Evolutionary conservation across 2,888 invertebrate genomes (phyloP).

Genomic region (Onthophagus sagittarius): DNA sequence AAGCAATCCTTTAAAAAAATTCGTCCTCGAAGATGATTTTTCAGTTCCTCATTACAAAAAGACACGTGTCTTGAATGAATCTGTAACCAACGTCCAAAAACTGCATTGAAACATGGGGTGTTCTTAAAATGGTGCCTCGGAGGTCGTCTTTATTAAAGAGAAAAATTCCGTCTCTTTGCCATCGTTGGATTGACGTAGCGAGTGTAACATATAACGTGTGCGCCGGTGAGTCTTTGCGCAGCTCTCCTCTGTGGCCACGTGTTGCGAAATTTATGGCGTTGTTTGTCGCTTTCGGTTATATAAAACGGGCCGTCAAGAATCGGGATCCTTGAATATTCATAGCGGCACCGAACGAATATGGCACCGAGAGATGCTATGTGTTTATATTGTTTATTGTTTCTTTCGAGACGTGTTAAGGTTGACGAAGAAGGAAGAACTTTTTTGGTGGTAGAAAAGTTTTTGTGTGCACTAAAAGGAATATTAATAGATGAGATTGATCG

Average conservation of each 20-base stretch:
- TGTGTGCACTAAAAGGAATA: neutral
- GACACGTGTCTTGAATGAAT: neutral
- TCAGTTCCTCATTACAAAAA: neutral
- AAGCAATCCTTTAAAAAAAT: too few relatives aligned
- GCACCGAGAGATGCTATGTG: slow-evolving; percentile 14
- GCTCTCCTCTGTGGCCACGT: slow-evolving; percentile 12
- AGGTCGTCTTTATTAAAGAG: neutral
- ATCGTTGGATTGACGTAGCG: neutral
- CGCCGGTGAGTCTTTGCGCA: neutral
- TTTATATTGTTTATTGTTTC: slow-evolving; percentile 24
- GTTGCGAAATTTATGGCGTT: slow-evolving; percentile 25
- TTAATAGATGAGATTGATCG: neutral
- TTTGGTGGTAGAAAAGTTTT: neutral
- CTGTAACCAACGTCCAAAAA: neutral
- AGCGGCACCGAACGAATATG: slow-evolving; percentile 23
- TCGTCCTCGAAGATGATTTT: neutral
- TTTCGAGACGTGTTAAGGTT: neutral
- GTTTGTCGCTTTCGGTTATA: slow-evolving; percentile 23
- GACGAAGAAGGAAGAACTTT: neutral
- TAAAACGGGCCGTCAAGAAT: slow-evolving; percentile 17
- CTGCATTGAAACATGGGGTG: neutral
- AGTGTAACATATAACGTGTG: neutral
- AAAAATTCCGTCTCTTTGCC: neutral
- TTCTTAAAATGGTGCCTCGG: neutral
- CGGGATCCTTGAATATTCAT: slow-evolving; percentile 24